Percentiles rank a stretch among this genome's conserved stretches.
Evolutionary conservation across 2,888 invertebrate genomes (phyloP).

Genomic region (Tetanocera ferruginea): DNA sequence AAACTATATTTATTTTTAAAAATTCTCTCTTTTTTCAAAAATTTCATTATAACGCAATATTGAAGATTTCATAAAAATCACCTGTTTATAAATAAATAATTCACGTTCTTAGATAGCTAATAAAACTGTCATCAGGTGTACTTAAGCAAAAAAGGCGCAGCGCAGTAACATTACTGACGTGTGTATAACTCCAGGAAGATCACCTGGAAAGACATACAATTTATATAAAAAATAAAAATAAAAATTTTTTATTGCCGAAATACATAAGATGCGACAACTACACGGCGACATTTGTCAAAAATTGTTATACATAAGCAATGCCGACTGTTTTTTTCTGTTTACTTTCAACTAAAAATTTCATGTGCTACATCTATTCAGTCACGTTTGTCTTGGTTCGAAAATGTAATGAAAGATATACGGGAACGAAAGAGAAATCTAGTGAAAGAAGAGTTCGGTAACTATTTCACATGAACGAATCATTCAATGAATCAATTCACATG

Average conservation of each 20-base stretch:
- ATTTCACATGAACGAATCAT: no score
- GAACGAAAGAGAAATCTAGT: no score
- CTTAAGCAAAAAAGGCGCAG: background rate
- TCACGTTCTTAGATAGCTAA: background rate
- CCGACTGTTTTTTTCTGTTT: no score
- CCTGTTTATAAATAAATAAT: background rate
- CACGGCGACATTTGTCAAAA: no score
- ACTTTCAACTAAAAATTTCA: no score
- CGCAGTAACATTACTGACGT: background rate
- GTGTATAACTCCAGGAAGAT: background rate
- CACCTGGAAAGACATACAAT: constrained; percentile 22
- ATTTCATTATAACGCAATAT: background rate
- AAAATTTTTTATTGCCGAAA: background rate
- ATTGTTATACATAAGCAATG: no score
- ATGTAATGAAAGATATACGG: no score
- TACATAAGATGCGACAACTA: no score
- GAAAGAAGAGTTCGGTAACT: no score
- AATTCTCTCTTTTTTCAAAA: background rate
- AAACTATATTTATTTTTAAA: background rate
- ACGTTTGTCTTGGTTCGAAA: no score
- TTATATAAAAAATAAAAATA: background rate
- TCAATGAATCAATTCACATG: no score
- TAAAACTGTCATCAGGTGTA: background rate
- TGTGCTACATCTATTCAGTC: no score
- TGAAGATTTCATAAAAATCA: background rate